These are phyloP conservation scores for Barypeithes pellucidus DNA, from an alignment of 2,888 invertebrate genomes.

Conservation along the genomic window DNA sequence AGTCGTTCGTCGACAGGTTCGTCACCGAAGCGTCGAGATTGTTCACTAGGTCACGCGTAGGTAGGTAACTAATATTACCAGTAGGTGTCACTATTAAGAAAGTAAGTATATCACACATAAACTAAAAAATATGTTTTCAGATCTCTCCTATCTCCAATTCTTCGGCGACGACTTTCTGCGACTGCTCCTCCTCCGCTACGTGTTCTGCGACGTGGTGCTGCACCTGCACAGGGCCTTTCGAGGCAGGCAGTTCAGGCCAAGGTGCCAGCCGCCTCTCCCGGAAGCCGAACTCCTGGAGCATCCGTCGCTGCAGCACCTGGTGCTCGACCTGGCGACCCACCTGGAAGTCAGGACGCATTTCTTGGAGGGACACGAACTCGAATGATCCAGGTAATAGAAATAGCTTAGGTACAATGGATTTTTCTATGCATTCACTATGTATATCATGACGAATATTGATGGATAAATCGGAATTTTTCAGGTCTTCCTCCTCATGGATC, in stretches of 20 bases:
- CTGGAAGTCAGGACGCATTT: constrained; percentile 87
- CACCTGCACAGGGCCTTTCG: constrained; percentile 90
- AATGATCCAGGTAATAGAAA: constrained; percentile 72
- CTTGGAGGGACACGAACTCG: constrained; percentile 76
- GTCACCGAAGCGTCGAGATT: constrained; percentile 90
- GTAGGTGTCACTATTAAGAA: no score
- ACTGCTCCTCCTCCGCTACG: constrained; percentile 88
- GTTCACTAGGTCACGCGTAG: constrained; percentile 86
- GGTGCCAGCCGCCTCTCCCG: constrained; percentile 89
- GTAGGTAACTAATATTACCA: constrained; percentile 72
- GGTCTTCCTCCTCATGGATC: constrained; percentile 72
- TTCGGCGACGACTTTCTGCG: constrained; percentile 96
- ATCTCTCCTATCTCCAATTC: constrained; percentile 85
- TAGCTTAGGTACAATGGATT: no score
- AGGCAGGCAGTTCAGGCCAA: constrained; percentile 88
- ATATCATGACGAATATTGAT: no score
- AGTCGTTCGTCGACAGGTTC: constrained; percentile 90
- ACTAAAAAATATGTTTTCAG: constrained; percentile 69
- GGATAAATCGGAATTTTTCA: no score
- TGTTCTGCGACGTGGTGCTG: constrained; percentile 94
- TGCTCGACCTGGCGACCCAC: constrained; percentile 87
- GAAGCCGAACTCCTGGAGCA: constrained; percentile 91
- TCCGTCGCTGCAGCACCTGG: constrained; percentile 83
- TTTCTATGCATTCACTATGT: no score
- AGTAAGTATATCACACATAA: no score